Conservation (phyloP, 2,888 invertebrate genomes). For the Ormyrus nitidulus region DNA sequence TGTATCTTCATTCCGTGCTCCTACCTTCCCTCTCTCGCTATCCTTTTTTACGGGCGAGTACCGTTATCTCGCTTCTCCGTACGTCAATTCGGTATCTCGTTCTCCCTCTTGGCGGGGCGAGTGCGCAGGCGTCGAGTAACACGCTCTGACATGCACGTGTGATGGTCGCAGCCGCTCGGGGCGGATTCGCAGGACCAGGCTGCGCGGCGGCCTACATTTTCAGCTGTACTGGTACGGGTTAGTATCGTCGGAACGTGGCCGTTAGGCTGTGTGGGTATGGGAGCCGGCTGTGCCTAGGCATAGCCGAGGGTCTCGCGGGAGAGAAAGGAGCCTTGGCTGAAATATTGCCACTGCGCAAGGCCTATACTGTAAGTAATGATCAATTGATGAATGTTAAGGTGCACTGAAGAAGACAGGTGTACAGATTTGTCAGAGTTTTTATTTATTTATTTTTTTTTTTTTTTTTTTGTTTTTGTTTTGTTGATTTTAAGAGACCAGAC, state of each 20-base stretch:
- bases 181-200: not conserved
- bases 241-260: not conserved
- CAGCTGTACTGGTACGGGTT: not conserved
- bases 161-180: not conserved
- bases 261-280: not conserved
- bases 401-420: too few species aligned
- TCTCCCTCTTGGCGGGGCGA: not conserved
- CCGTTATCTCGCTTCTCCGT: not conserved
- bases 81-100: not conserved
- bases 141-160: not conserved
- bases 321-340: not conserved
- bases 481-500: too few species aligned
- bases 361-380: not conserved
- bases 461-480: too few species aligned
- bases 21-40: not conserved
- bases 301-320: not conserved
- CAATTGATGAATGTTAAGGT: too few species aligned
- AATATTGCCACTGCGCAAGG: not conserved
- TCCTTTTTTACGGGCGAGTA: not conserved
- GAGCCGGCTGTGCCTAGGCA: not conserved
- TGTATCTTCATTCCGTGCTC: conserved; percentile 19
- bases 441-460: too few species aligned
- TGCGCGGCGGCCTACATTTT: not conserved
- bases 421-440: too few species aligned
- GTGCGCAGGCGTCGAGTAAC: conserved; percentile 6